phyloP scores from a whole-genome alignment of 2,888 invertebrate species.

The Apotomis capreana region DNA sequence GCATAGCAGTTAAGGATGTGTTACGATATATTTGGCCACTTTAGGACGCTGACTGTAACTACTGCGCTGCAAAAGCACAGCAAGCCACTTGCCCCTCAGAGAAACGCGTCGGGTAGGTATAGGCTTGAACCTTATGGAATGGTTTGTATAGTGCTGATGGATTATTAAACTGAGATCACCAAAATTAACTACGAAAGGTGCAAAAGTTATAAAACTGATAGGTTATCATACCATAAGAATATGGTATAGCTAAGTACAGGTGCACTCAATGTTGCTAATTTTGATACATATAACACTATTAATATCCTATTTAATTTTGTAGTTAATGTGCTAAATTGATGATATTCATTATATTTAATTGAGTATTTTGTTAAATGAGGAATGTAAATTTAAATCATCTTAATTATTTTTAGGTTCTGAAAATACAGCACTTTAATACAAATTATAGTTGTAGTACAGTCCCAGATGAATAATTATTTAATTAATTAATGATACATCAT shows the following conservation, averaged over 20 bases:
- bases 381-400: no score
- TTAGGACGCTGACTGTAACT: no score
- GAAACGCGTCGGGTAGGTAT: neutral
- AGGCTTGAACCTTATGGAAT: neutral
- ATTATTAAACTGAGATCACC: conserved; percentile 34
- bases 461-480: no score
- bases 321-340: no score
- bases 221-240: conserved; percentile 9
- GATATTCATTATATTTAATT: no score
- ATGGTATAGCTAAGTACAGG: conserved; percentile 16
- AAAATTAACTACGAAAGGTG: conserved; percentile 23
- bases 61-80: neutral
- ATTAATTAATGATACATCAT: no score
- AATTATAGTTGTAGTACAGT: no score
- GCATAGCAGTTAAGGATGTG: no score
- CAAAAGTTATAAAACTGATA: conserved; percentile 13
- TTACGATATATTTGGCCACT: no score
- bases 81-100: neutral
- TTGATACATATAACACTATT: neutral
- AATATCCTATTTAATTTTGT: neutral
- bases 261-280: conserved; percentile 3
- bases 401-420: no score
- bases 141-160: neutral
- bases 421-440: no score
- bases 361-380: no score